phyloP scores from a whole-genome alignment of 2,113 vertebrate genomes.

The Potamarius usumacintae region DNA sequence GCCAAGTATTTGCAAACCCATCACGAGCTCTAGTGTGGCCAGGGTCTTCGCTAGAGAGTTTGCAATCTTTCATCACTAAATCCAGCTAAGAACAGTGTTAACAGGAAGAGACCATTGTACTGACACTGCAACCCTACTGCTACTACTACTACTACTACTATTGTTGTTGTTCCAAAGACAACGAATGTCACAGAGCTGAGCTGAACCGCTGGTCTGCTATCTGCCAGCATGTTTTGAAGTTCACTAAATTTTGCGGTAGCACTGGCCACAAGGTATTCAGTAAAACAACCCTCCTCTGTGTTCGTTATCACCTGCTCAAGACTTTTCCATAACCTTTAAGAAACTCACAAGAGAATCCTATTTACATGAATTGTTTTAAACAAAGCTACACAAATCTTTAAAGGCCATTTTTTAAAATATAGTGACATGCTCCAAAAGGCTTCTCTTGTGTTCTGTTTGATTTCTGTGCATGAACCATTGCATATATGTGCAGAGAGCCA shows the following conservation, averaged over 20 bases:
- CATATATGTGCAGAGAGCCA: background rate
- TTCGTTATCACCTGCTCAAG: too few species aligned
- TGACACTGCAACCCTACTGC: background rate
- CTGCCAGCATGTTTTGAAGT: too few species aligned
- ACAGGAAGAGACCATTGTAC: background rate
- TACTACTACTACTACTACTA: too few species aligned
- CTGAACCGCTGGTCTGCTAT: too few species aligned
- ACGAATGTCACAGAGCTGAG: too few species aligned
- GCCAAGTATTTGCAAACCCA: too few species aligned
- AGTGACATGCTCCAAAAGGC: background rate
- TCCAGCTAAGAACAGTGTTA: background rate
- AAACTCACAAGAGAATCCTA: background rate
- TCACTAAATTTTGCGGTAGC: too few species aligned
- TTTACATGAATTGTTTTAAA: background rate
- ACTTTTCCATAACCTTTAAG: background rate
- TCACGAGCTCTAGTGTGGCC: too few species aligned
- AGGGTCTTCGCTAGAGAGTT: background rate
- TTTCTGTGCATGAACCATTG: background rate
- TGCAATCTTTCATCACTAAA: background rate
- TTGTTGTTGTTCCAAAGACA: too few species aligned
- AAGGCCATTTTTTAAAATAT: background rate
- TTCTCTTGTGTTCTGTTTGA: background rate
- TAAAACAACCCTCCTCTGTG: too few species aligned
- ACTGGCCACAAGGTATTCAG: too few species aligned
- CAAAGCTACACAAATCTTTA: background rate